These are phyloP conservation scores for Trichomalopsis sarcophagae DNA, from an alignment of 1,140 invertebrate species.

Conservation along the genomic window DNA sequence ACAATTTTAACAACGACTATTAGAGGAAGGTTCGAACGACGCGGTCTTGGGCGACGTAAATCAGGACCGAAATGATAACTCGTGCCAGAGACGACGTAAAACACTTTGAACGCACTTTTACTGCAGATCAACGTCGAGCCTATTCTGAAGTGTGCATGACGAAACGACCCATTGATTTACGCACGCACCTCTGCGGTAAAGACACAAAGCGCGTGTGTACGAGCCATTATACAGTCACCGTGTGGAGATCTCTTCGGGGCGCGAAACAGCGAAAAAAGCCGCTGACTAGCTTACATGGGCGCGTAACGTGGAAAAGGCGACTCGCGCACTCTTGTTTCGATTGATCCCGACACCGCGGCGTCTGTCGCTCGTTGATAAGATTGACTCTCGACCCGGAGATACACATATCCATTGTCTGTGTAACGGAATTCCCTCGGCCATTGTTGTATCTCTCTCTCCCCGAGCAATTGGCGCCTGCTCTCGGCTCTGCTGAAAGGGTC, in stretches of 20 bases:
- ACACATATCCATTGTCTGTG: background rate
- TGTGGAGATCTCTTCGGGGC: too few species aligned
- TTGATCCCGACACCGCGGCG: background rate
- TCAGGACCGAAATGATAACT: background rate
- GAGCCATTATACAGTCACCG: too few species aligned
- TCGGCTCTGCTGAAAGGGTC: background rate
- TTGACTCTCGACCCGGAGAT: background rate
- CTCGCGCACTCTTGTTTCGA: background rate
- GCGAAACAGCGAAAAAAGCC: too few species aligned
- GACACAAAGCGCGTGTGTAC: too few species aligned
- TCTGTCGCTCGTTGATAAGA: background rate
- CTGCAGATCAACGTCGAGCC: background rate
- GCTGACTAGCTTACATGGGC: too few species aligned
- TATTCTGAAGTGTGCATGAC: background rate
- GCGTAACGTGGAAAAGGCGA: background rate
- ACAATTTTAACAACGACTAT: background rate
- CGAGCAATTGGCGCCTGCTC: background rate
- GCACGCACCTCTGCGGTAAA: background rate
- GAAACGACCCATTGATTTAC: background rate
- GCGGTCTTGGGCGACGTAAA: background rate
- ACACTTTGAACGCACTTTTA: background rate
- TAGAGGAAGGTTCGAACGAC: background rate
- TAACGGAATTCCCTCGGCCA: background rate
- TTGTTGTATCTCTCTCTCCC: background rate
- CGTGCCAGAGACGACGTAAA: background rate